Evolutionary conservation across 2,113 vertebrate genomes (phyloP), one percentile per base, ranked within the genome.

Genomic region (Neopipo cinnamomea): DNA sequence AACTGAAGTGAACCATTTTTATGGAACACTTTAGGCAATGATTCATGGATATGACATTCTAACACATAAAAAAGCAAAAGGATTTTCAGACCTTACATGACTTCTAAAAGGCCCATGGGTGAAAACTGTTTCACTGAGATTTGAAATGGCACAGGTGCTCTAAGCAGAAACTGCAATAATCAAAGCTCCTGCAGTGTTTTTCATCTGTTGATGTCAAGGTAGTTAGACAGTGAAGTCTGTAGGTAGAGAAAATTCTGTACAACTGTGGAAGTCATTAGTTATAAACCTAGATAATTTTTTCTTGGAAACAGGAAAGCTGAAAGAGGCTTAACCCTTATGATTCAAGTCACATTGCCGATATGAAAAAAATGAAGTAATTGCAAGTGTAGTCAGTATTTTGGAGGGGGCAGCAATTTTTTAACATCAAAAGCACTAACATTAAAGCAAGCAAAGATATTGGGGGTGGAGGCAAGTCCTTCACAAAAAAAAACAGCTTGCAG

Each of bases 261-360:
- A 80, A 76, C 86, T 92, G 46, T 94, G 65, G 39, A 93, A 87
- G 77, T 78, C 53, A 82, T 87, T 72, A 85, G n/a, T 37, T 91
- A 68, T 56, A 85, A 91, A 89, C 22, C 39, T 78, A 89, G 76
- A 42, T n/a, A 9, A 6, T 77, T 76, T 93, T 65, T 93, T 83
- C n/a, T 88, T 89, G 77, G 84, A 89, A 90, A 73, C 14, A 63
- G 30, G 14, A 86, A 91, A 86, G 27, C 11, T 55, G 78, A 28
- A 68, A 82, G 46, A 93, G 71, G 35, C 12, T 80, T 33, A 21
- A 15, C 61, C 37, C 37, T 86, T 93, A 61, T 21, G 63, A 78
- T 83, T 82, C 46, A 76, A 80, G 83, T 55, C 52, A 47, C 56
- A 30, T 58, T 59, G 42, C 49, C 78, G 30, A 42, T 75, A 75